Conservation (phyloP, 2,888 invertebrate species). For the Thera obeliscata region DNA sequence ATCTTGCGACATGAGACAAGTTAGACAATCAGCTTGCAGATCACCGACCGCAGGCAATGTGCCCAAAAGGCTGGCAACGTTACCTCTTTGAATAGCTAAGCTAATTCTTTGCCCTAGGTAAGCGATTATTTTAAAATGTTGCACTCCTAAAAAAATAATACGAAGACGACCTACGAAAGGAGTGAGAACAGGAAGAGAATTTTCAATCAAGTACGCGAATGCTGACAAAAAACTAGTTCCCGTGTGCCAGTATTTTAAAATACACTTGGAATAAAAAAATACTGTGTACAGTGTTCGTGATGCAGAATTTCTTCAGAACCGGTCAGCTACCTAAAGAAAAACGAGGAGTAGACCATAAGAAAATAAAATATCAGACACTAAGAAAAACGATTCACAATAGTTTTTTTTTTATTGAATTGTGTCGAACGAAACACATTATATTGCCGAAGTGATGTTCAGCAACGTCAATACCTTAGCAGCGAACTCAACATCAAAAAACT, state of each 20-base stretch:
- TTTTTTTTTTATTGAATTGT: constrained; percentile 37
- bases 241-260: no score
- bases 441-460: constrained; percentile 12
- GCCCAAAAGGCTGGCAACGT: no score
- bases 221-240: constrained; percentile 3
- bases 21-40: no score
- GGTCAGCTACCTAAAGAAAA: constrained; percentile 7
- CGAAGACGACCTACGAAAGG: constrained; percentile 8
- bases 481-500: constrained; percentile 31
- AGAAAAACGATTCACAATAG: constrained; percentile 15
- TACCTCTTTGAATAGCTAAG: no score
- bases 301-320: constrained; percentile 7
- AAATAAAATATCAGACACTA: constrained; percentile 5
- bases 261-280: no score
- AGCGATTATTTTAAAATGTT: constrained; percentile 7
- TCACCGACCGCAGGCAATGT: no score
- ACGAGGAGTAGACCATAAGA: constrained; percentile 7
- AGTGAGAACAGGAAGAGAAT: constrained; percentile 7
- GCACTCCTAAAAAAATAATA: constrained; percentile 11
- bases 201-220: constrained; percentile 8
- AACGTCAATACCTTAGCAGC: constrained; percentile 17
- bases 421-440: constrained; percentile 29
- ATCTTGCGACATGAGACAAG: no score
- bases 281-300: neutral
- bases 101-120: neutral